phyloP scores from a whole-genome alignment of 1,140 invertebrate genomes.

The Aphaenogaster rudis region DNA sequence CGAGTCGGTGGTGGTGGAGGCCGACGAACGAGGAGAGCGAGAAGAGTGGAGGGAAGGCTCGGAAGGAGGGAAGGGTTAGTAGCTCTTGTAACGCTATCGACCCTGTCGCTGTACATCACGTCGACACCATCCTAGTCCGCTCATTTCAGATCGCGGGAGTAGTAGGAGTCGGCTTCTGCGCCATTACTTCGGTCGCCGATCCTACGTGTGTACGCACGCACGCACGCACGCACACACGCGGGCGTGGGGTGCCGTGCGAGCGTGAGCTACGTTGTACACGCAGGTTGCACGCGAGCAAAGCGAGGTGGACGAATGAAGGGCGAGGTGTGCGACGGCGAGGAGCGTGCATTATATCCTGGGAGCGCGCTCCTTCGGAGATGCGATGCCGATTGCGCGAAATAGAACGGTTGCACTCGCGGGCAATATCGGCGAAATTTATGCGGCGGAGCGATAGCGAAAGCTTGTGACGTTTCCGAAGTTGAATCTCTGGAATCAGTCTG shows the following conservation, averaged over 20 bases:
- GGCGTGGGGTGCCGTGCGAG: slow-evolving; percentile 27
- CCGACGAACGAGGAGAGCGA: slow-evolving; percentile 68
- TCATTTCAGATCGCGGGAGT: slow-evolving; percentile 79
- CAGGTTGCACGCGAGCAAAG: slow-evolving; percentile 69
- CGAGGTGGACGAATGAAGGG: not conserved
- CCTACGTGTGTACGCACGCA: slow-evolving; percentile 70
- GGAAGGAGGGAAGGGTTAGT: slow-evolving; percentile 83
- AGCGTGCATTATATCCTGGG: slow-evolving; percentile 56
- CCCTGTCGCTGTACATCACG: slow-evolving; percentile 87
- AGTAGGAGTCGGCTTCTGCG: slow-evolving; percentile 84
- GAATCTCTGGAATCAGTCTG: slow-evolving; percentile 4
- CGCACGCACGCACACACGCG: slow-evolving; percentile 62
- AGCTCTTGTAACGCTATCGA: slow-evolving; percentile 87
- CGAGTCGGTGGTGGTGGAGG: slow-evolving; percentile 62
- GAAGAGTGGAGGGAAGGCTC: slow-evolving; percentile 36
- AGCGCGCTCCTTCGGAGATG: slow-evolving; percentile 53
- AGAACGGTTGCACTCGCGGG: slow-evolving; percentile 49
- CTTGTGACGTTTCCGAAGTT: slow-evolving; percentile 21
- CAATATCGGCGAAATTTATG: slow-evolving; percentile 70
- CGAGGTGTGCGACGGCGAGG: not conserved
- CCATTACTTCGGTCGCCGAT: slow-evolving; percentile 81
- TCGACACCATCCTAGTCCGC: slow-evolving; percentile 86
- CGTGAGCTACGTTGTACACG: slow-evolving; percentile 51
- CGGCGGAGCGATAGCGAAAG: slow-evolving; percentile 29
- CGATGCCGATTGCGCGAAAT: slow-evolving; percentile 71